These are phyloP conservation scores for Butastur rufipennis DNA, from an alignment of 2,113 vertebrate genomes.

Conservation along the genomic window DNA sequence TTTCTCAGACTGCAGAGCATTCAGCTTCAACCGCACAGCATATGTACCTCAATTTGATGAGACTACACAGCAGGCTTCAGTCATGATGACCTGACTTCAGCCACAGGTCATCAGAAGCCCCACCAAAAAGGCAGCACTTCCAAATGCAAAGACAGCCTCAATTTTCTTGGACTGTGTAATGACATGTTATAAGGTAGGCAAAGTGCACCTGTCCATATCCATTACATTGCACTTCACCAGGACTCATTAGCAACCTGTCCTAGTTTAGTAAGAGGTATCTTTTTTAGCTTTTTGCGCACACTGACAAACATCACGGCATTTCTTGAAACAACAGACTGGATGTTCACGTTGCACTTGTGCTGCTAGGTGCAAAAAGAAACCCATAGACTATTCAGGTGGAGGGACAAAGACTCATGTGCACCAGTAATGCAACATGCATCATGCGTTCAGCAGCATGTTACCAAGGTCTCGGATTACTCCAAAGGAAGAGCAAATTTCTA, in stretches of 20 bases:
- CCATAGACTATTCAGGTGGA: fast-evolving
- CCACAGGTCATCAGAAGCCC: not conserved
- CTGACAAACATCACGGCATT: not conserved
- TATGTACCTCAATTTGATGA: not conserved
- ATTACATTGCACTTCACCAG: not conserved
- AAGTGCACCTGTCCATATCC: not conserved
- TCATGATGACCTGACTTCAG: not conserved
- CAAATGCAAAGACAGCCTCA: not conserved
- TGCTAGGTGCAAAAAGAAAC: not conserved
- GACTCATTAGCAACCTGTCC: not conserved
- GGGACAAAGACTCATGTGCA: not conserved
- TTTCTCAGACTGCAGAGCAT: not conserved
- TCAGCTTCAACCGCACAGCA: not conserved
- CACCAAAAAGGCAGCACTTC: not conserved
- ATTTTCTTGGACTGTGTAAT: not conserved
- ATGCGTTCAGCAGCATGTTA: not conserved
- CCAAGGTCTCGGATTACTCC: not conserved
- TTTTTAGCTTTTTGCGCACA: not conserved
- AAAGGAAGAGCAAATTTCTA: not conserved
- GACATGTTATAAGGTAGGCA: not conserved
- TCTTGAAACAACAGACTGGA: not conserved
- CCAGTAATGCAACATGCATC: not conserved
- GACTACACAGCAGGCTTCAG: not conserved
- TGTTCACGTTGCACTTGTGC: not conserved
- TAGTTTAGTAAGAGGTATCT: not conserved